Base-by-base conservation (phyloP, 2,888 invertebrate species). In the Eurytoma californica region DNA sequence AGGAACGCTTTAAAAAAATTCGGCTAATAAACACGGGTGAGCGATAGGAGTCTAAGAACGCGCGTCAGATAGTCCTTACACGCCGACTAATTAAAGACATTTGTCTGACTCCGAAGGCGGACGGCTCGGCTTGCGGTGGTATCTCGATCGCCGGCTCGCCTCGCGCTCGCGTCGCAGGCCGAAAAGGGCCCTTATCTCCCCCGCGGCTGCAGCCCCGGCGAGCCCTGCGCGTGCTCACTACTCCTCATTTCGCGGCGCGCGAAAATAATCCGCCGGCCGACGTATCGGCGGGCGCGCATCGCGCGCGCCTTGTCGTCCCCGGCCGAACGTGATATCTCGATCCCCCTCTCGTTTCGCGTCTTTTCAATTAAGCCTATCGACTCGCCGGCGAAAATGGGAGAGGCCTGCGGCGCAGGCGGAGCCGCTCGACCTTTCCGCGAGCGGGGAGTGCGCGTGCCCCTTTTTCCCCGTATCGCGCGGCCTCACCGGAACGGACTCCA, bases 301-400 rank as follows among this genome's bases (percentile, higher is more conserved):
- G 51, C 4, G 39, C 24, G 70, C 60, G 58, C 39, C 39, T 72
- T 72, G 70, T 72, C 70, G 70, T 72, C 70, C 70, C 18, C 47
- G 47, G 51, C 70, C 70, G 70, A 72, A 61, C 70, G 28, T 51
- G 70, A 72, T 72, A 72, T 72, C 70, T 72, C 70, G 70, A 72
- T 72, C 60, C 70, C 61, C 16, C 68, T 20, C 20, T 61, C 51
- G 53, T 61, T 61, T 30, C 51, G 74, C 66, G 74, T 74, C 58
- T 74, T 74, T 74, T 74, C 66, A 74, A 74, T 74, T 74, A 74
- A 74, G 66, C 66, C 66, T 67, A 74, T 74, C 74, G 57, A 53
- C n/a, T 55, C 47, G 78, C 82, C 72, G 80, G 82, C 79, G 39
- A 39, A 80, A 79, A 74, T 61, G 73, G 79, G 80, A 77, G 80